Percentiles rank a stretch among this genome's conserved stretches.
phyloP scores from a whole-genome alignment of 2,113 vertebrate genomes.

The Suricata suricatta region DNA sequence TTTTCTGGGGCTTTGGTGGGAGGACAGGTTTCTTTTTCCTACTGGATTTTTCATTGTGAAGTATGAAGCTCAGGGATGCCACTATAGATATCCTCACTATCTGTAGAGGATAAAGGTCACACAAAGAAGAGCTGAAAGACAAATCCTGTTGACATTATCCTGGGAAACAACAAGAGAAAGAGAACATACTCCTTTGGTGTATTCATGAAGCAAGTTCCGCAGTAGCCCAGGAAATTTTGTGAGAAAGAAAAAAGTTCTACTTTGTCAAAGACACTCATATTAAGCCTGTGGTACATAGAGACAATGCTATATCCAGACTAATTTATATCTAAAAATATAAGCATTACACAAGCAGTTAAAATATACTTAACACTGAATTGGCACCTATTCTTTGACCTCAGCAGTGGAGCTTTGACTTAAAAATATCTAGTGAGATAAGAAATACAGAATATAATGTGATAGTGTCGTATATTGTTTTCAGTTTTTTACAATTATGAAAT shows the following conservation, averaged over 20 bases:
- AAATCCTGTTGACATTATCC: neutral
- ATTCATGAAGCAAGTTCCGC: neutral
- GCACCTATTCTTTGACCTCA: neutral
- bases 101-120: neutral
- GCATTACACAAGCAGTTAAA: neutral
- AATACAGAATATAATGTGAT: neutral
- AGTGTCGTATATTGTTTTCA: neutral
- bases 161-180: neutral
- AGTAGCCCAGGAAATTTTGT: neutral
- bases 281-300: neutral
- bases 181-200: neutral
- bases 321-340: neutral
- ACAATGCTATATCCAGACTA: neutral
- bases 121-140: neutral
- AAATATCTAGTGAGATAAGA: neutral
- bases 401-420: neutral
- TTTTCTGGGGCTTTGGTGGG: neutral
- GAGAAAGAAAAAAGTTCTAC: neutral
- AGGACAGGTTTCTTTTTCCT: neutral
- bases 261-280: neutral
- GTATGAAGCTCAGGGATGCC: neutral
- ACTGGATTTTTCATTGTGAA: neutral
- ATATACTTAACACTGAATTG: neutral
- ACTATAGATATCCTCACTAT: neutral
- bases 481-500: slow-evolving; percentile 22